A percentile compares a stretch with the other conserved stretches of the same genome.
phyloP scores from a whole-genome alignment of 2,888 invertebrate species.

The Cyclophora punctaria region DNA sequence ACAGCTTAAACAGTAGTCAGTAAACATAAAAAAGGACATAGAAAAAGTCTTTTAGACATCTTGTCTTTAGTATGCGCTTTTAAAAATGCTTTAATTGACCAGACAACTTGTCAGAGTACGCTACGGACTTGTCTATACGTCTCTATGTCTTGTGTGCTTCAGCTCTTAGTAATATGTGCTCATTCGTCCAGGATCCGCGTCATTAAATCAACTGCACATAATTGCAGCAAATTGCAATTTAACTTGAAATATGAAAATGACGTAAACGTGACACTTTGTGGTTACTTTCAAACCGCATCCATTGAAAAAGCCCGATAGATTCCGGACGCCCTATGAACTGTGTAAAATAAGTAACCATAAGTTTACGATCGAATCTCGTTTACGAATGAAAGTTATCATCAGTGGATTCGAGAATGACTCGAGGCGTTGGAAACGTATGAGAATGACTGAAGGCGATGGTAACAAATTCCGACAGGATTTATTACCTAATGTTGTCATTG shows the following conservation, averaged over 20 bases:
- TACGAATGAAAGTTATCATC: background rate
- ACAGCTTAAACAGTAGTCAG: too few species aligned
- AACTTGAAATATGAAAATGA: constrained; percentile 30
- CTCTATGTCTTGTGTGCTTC: too few species aligned
- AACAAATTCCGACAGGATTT: too few species aligned
- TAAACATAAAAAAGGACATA: too few species aligned
- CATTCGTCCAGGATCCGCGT: constrained; percentile 1
- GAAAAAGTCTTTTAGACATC: too few species aligned
- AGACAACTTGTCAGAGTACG: too few species aligned
- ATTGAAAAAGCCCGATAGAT: constrained; percentile 41
- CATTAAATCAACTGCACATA: constrained; percentile 26
- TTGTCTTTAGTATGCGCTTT: too few species aligned
- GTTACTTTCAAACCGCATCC: constrained; percentile 30
- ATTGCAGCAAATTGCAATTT: constrained; percentile 26
- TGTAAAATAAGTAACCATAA: constrained; percentile 19
- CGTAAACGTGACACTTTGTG: constrained; percentile 30
- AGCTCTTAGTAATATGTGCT: background rate
- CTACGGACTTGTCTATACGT: too few species aligned
- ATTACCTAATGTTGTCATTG: too few species aligned
- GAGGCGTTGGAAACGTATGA: background rate
- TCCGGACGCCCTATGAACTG: constrained; percentile 47
- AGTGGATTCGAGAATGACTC: background rate
- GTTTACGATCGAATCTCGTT: background rate
- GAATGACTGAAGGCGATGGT: too few species aligned
- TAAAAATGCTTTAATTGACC: too few species aligned